A percentile compares a stretch with the other conserved stretches of the same genome.
Conservation (phyloP, 2,888 invertebrate genomes). For the Hirudinaria manillensis region DNA sequence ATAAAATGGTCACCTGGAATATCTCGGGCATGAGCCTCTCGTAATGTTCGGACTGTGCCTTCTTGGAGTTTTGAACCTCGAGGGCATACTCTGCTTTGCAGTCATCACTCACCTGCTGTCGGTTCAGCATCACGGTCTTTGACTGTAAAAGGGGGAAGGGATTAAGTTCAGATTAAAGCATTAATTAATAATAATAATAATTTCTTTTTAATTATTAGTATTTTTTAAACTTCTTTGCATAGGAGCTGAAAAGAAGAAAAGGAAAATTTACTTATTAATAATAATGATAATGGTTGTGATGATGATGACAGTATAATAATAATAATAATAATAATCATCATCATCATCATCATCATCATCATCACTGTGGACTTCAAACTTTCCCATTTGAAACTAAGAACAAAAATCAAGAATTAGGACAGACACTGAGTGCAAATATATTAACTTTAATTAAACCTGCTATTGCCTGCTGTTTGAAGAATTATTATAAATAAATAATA, state of each 20-base stretch:
- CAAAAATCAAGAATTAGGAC: no score
- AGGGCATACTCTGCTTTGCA: conserved; percentile 94
- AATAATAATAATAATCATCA: no score
- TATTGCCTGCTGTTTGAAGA: no score
- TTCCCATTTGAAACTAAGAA: no score
- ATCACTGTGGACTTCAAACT: no score
- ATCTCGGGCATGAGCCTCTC: conserved; percentile 55
- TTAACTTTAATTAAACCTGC: no score
- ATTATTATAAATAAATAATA: no score
- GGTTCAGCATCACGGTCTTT: conserved; percentile 76
- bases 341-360: no score
- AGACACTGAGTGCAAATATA: no score
- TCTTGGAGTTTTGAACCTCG: conserved; percentile 87
- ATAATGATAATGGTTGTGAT: no score
- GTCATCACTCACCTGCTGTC: conserved; percentile 86
- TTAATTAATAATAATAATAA: not conserved
- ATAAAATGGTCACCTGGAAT: conserved; percentile 50
- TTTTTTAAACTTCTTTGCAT: not conserved
- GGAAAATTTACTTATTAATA: no score
- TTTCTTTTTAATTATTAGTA: not conserved
- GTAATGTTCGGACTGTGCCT: conserved; percentile 60
- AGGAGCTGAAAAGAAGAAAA: not conserved
- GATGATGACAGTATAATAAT: no score
- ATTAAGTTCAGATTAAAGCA: not conserved
- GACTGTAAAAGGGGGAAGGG: conserved; percentile 56